Percentiles rank a stretch among this genome's conserved stretches.
Evolutionary conservation across 1,140 invertebrate genomes (phyloP).

Genomic region (Cydia amplana): DNA sequence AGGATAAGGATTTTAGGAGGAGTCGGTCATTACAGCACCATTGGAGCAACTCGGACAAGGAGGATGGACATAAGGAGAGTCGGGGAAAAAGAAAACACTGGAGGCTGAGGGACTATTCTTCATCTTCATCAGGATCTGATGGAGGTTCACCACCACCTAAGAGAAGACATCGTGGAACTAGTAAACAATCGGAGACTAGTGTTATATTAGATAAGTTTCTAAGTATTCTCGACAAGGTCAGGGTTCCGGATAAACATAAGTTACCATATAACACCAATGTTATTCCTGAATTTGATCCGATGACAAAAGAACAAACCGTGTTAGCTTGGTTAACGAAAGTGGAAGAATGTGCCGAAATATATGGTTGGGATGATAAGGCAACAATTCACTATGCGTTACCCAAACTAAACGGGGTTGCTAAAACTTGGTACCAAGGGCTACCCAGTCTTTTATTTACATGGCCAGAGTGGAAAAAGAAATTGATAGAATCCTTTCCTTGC

Average conservation of each 20-base stretch:
- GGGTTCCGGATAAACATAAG: constrained; percentile 9
- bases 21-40: too few species aligned
- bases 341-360: constrained; percentile 36
- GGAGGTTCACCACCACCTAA: too few species aligned
- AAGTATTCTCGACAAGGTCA: background rate
- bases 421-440: constrained; percentile 33
- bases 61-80: too few species aligned
- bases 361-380: constrained; percentile 40
- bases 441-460: constrained; percentile 40
- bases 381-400: constrained; percentile 41
- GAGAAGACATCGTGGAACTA: too few species aligned
- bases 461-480: constrained; percentile 47
- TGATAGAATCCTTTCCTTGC: constrained; percentile 44
- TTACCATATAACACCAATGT: constrained; percentile 21
- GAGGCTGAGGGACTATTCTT: too few species aligned
- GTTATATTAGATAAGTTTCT: background rate
- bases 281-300: constrained; percentile 32
- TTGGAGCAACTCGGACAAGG: too few species aligned
- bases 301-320: constrained; percentile 40
- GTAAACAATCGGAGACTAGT: background rate
- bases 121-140: too few species aligned
- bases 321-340: constrained; percentile 35
- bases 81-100: too few species aligned
- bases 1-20: too few species aligned
- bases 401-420: constrained; percentile 35